Evolutionary conservation across 1,140 invertebrate species (phyloP), one percentile per base, ranked within the genome.

Genomic region (Nephila pilipes): DNA sequence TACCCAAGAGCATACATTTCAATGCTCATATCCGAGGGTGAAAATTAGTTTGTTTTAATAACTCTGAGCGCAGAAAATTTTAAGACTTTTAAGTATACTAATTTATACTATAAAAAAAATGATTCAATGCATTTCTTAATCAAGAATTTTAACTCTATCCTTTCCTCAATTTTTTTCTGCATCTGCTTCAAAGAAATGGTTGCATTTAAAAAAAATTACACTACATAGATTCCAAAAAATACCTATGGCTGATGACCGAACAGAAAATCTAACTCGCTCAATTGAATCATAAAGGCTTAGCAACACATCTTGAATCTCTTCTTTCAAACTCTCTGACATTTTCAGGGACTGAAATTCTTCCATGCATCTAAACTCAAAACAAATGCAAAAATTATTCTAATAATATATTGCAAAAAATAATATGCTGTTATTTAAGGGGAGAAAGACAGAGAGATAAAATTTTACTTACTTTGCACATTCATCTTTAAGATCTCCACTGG

Each of bases 191-290:
- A 46, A 46, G 46, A 46, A 46, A 46, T 46, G 12, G 1, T 46
- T 46, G 0, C 12, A 46, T 46, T 46, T 46, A 46, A 46, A 46
- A 46, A 10, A 46, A 46, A 46, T 46, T 46, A 10, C 46, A 46
- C n/a, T n/a, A n/a, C n/a, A n/a, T n/a, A n/a, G n/a, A n/a, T n/a
- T n/a, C n/a, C n/a, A n/a, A n/a, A 46, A 46, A 46, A 46, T 46
- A 92, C 90, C 90, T 69, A 97, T 96, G 55, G 97, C 97, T 95
- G 97, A 97, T 5, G 97, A 97, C 87, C 97, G 94, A 22, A 97
- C 96, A 32, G 97, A 96, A 94, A 96, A 95, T 75, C 90, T 46
- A 8, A 29, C 18, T 57, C 55, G 12, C 10, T 85, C 80, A n/a
- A 85, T 20, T 29, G 90, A 85, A 14, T 65, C 81, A 69, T 85